Conservation (phyloP, 2,888 invertebrate species). For the Chloroclystis v-ata region DNA sequence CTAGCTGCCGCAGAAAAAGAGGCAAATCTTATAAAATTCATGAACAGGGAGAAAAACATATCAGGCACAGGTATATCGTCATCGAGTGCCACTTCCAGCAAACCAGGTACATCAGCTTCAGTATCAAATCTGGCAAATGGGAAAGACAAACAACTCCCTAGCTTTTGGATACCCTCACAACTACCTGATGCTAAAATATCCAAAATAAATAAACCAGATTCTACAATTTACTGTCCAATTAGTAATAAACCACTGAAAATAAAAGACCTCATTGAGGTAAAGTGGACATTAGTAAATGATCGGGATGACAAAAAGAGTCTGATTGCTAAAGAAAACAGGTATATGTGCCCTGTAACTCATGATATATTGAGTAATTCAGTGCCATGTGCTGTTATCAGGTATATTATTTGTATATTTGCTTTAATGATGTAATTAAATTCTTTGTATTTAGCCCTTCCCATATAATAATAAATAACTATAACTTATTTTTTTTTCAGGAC, state of each 20-base stretch:
- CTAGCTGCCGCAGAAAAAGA: conserved; percentile 85
- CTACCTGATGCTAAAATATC: conserved; percentile 89
- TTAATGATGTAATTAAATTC: no score
- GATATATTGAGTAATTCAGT: conserved; percentile 96
- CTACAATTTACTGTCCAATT: conserved; percentile 65
- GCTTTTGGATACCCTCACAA: conserved; percentile 97
- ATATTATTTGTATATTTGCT: conserved; percentile 10
- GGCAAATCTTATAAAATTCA: conserved; percentile 86
- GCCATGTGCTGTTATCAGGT: conserved; percentile 93
- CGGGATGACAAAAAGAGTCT: conserved; percentile 91
- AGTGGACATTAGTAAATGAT: conserved; percentile 94
- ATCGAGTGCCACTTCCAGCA: conserved; percentile 18
- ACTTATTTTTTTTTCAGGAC: conserved; percentile 45
- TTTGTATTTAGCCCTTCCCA: no score
- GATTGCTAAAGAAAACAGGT: conserved; percentile 93
- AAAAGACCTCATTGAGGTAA: conserved; percentile 94
- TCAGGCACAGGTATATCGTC: conserved; percentile 60
- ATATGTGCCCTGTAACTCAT: conserved; percentile 98
- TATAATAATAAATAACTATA: background rate
- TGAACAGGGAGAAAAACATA: conserved; percentile 89
- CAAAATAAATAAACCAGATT: conserved; percentile 69
- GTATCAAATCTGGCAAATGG: conserved; percentile 89
- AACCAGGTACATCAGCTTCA: conserved; percentile 57
- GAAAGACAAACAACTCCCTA: conserved; percentile 89
- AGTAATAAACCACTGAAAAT: conserved; percentile 87